Conservation (phyloP, 1,140 invertebrate species). For the Reticulitermes speratus region DNA sequence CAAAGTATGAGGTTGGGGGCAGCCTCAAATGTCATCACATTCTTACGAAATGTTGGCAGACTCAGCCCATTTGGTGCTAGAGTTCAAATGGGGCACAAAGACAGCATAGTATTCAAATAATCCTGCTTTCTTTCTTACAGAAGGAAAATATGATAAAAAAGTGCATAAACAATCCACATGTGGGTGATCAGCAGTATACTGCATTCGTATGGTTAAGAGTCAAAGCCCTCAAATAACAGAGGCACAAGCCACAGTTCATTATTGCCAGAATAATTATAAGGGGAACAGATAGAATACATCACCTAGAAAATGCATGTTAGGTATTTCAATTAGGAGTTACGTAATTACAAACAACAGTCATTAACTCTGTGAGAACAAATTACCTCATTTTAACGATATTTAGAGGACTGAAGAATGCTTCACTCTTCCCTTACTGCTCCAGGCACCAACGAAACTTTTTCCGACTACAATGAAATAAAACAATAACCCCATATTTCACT, state of each 20-base stretch:
- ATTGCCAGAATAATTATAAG: background rate
- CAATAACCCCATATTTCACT: constrained; percentile 20
- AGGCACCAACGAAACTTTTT: constrained; percentile 32
- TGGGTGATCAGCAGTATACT: too few relatives aligned
- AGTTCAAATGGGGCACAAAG: too few relatives aligned
- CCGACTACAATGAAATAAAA: constrained; percentile 35
- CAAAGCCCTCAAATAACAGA: background rate
- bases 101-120: too few relatives aligned
- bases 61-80: too few relatives aligned
- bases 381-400: constrained; percentile 16
- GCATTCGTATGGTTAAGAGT: background rate
- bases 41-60: too few relatives aligned
- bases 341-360: background rate
- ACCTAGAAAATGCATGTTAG: background rate
- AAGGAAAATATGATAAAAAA: too few relatives aligned
- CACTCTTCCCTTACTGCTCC: constrained; percentile 34
- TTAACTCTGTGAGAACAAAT: background rate
- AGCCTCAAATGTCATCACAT: too few relatives aligned
- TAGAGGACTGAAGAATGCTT: constrained; percentile 27
- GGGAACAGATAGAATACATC: background rate
- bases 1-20: too few relatives aligned
- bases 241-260: background rate
- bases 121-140: too few relatives aligned
- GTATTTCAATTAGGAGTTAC: background rate
- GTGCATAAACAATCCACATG: too few relatives aligned